These are phyloP conservation scores for Sussaba pulchella DNA, from an alignment of 2,888 invertebrate genomes.

Conservation along the genomic window DNA sequence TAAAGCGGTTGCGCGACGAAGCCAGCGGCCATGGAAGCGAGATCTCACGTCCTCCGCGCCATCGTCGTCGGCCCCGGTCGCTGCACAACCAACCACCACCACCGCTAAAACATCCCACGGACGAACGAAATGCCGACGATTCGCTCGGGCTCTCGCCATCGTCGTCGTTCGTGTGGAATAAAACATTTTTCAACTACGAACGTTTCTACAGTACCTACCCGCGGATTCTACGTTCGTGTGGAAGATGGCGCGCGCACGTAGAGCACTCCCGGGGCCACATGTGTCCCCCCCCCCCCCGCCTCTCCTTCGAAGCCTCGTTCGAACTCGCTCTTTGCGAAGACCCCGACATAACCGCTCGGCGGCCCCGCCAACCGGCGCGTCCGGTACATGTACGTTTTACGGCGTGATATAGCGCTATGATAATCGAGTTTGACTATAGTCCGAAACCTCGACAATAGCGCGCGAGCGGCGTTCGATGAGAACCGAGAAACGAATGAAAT, in stretches of 20 bases:
- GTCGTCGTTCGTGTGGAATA: conserved; percentile 30
- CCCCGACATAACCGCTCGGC: neutral
- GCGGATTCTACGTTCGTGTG: conserved; percentile 13
- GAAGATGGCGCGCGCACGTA: conserved; percentile 57
- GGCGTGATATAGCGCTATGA: conserved; percentile 60
- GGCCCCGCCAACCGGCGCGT: conserved; percentile 8
- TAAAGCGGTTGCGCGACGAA: conserved; percentile 28
- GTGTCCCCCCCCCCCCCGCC: conserved; percentile 25
- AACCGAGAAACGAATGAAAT: too few species aligned
- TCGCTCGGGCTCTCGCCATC: conserved; percentile 56
- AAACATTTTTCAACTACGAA: neutral
- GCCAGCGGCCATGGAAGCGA: conserved; percentile 63
- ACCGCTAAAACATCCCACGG: conserved; percentile 64
- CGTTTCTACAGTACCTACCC: neutral
- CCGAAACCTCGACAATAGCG: conserved; percentile 1
- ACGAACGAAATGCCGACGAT: conserved; percentile 66
- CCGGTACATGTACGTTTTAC: conserved; percentile 61
- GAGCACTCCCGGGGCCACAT: conserved; percentile 26
- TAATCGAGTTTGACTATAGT: conserved; percentile 52
- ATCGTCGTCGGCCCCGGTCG: conserved; percentile 57
- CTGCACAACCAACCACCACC: conserved; percentile 28
- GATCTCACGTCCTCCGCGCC: conserved; percentile 60
- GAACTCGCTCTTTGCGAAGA: neutral
- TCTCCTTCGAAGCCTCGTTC: neutral
- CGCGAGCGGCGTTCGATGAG: neutral